Conservation (phyloP, 2,888 invertebrate genomes). For the Phortica okadai region DNA sequence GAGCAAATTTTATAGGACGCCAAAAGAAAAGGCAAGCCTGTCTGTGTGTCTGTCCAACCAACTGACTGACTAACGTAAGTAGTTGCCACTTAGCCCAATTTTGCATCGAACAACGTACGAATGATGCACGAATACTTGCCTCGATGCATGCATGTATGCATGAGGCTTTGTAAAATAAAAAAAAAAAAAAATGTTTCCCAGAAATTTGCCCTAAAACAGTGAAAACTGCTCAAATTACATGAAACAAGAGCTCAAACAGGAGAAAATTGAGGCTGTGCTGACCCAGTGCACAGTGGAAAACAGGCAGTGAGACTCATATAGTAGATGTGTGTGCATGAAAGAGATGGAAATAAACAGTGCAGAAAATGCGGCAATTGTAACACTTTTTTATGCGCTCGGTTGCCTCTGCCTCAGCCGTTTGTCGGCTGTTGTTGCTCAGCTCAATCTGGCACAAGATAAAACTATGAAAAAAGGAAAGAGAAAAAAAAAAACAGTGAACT, state of each 20-base stretch:
- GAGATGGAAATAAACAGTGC: not conserved
- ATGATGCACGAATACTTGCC: not conserved
- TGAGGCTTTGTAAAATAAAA: not conserved
- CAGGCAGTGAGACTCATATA: not conserved
- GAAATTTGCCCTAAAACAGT: conserved; percentile 29
- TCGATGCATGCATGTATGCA: conserved; percentile 10
- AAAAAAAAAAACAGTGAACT: conserved; percentile 23
- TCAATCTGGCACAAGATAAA: conserved; percentile 10
- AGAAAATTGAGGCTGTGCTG: not conserved
- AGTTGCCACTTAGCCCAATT: not conserved
- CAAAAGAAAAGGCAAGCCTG: not conserved
- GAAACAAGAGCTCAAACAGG: not conserved
- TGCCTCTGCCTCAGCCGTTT: not conserved
- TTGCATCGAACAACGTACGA: not conserved
- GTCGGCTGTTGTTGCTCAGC: not conserved
- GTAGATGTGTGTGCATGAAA: not conserved
- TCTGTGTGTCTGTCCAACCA: not conserved
- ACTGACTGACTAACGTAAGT: conserved; percentile 24
- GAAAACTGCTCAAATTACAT: conserved; percentile 30
- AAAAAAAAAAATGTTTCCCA: not conserved
- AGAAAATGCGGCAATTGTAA: conserved; percentile 20
- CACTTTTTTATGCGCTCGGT: conserved; percentile 5
- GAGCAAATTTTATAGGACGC: conserved; percentile 5
- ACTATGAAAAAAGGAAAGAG: not conserved
- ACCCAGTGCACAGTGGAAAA: not conserved